Evolutionary conservation across 1,140 invertebrate species (phyloP).

Genomic region (Anastatus disparis): DNA sequence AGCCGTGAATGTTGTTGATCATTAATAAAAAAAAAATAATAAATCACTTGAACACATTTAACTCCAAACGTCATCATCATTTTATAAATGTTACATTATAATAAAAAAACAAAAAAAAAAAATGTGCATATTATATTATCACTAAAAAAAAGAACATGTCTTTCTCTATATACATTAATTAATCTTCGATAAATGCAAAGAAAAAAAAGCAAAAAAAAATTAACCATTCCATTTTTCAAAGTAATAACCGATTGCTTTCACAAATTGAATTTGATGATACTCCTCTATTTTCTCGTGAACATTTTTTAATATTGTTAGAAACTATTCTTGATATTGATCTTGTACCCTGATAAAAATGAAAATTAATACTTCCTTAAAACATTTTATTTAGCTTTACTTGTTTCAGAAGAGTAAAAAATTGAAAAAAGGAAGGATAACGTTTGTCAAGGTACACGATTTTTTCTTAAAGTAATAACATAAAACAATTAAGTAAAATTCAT

Average conservation of each 20-base stretch:
- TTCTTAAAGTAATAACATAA: neutral
- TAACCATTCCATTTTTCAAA: conserved; percentile 24
- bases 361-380: too few relatives aligned
- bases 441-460: conserved; percentile 14
- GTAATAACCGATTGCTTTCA: conserved; percentile 10
- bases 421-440: neutral
- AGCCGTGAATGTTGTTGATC: conserved; percentile 15
- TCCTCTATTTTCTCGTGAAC: conserved; percentile 22
- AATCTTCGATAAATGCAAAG: neutral
- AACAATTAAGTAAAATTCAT: neutral
- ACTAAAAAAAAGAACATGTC: neutral
- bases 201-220: neutral
- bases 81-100: conserved; percentile 31
- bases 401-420: too few relatives aligned
- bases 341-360: conserved; percentile 25
- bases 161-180: conserved; percentile 2
- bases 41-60: conserved; percentile 41
- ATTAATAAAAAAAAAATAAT: conserved; percentile 19
- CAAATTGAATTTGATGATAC: conserved; percentile 10
- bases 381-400: too few relatives aligned
- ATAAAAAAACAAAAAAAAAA: conserved; percentile 6
- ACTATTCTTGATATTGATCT: conserved; percentile 38
- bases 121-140: neutral
- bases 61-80: conserved; percentile 40
- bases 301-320: conserved; percentile 26